These are phyloP conservation scores for Crotalus tigris DNA, from an alignment of 2,113 vertebrate genomes.

Conservation along the genomic window DNA sequence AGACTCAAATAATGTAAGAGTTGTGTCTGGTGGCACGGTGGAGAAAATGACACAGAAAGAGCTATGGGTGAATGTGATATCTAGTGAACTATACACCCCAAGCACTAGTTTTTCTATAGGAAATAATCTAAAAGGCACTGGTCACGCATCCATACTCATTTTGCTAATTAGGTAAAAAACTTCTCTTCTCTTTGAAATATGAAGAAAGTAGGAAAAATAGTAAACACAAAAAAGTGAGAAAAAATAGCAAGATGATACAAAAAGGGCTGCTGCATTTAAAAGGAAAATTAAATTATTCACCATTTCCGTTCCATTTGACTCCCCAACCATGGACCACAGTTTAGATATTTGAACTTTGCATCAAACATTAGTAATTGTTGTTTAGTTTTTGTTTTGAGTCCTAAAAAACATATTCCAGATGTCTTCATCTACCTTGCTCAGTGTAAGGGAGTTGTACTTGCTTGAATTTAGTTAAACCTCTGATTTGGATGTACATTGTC, in stretches of 20 bases:
- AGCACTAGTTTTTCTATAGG: neutral
- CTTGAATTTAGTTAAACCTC: neutral
- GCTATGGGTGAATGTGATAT: neutral
- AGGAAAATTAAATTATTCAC: neutral
- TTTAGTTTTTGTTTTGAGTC: neutral
- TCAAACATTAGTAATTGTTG: neutral
- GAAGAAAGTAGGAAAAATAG: neutral
- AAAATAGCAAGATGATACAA: neutral
- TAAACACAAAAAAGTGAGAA: neutral
- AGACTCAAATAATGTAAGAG: neutral
- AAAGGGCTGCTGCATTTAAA: neutral
- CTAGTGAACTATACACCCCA: neutral
- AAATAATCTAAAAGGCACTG: neutral
- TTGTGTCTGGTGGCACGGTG: neutral
- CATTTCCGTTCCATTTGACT: neutral
- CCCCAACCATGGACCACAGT: neutral
- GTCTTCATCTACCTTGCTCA: neutral
- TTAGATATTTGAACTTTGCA: neutral
- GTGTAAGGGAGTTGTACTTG: neutral
- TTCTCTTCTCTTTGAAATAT: neutral
- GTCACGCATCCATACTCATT: neutral
- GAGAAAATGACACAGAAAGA: neutral
- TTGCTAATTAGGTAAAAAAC: neutral
- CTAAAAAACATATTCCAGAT: neutral
- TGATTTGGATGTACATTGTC: neutral